phyloP scores from a whole-genome alignment of 2,888 invertebrate genomes.

The Heteropelma amictum region DNA sequence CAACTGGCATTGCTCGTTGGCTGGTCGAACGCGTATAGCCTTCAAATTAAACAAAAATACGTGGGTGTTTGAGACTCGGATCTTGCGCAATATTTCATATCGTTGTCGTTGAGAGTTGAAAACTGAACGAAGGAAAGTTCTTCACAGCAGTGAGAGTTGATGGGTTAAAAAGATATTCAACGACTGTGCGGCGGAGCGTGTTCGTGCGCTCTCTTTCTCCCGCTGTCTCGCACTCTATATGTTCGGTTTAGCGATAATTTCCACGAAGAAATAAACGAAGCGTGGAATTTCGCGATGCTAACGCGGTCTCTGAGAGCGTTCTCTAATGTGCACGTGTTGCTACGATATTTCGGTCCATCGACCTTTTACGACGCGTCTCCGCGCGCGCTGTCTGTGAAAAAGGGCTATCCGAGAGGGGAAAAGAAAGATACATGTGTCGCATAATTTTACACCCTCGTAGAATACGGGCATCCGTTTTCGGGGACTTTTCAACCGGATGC shows the following conservation, averaged over 20 bases:
- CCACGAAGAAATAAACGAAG: conserved; percentile 71
- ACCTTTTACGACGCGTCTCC: conserved; percentile 59
- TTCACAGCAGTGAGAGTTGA: too few relatives aligned
- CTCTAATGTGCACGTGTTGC: conserved; percentile 60
- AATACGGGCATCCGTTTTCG: too few relatives aligned
- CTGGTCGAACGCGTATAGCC: too few relatives aligned
- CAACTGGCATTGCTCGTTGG: too few relatives aligned
- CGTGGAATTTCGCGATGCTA: conserved; percentile 66
- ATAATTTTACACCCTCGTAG: background rate
- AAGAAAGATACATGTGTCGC: background rate
- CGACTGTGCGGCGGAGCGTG: too few relatives aligned
- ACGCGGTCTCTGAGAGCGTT: conserved; percentile 2
- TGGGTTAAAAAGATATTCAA: too few relatives aligned
- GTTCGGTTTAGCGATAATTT: conserved; percentile 63
- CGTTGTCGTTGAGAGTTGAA: too few relatives aligned
- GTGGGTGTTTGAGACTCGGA: too few relatives aligned
- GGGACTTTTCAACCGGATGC: too few relatives aligned
- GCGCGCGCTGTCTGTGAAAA: conserved; percentile 56
- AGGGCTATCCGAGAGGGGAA: conserved; percentile 48
- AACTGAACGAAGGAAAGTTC: too few relatives aligned
- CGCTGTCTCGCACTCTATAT: background rate
- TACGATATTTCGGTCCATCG: conserved; percentile 72
- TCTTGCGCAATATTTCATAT: too few relatives aligned
- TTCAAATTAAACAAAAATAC: too few relatives aligned
- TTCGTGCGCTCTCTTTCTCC: conserved; percentile 1